Conservation (phyloP, 2,113 vertebrate genomes). For the Pica pica region DNA sequence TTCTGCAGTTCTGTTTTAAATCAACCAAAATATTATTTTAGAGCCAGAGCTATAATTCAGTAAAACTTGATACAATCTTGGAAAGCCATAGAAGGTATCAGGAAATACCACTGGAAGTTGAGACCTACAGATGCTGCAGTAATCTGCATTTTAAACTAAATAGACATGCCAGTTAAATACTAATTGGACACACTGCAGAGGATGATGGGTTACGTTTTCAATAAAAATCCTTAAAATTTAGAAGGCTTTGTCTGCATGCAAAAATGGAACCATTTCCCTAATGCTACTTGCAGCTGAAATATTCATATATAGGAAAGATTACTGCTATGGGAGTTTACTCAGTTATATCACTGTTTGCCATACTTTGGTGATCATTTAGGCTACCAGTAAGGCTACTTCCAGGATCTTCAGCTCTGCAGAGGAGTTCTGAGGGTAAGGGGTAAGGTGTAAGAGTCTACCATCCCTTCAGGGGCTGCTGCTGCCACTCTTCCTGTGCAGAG, state of each 20-base stretch:
- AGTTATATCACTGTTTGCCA: neutral
- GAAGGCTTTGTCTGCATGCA: neutral
- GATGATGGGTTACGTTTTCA: neutral
- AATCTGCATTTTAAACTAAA: neutral
- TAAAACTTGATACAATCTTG: constrained; percentile 42
- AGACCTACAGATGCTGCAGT: neutral
- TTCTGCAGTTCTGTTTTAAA: constrained; percentile 60
- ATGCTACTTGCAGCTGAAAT: neutral
- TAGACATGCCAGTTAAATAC: neutral
- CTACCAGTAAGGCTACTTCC: neutral
- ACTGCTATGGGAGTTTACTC: neutral
- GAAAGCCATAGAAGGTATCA: neutral
- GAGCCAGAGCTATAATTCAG: constrained; percentile 37
- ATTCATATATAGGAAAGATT: neutral
- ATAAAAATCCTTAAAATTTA: neutral
- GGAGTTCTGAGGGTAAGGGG: neutral
- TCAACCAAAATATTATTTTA: constrained; percentile 22
- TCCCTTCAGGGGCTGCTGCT: neutral
- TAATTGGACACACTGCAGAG: neutral
- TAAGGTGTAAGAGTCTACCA: neutral
- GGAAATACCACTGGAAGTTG: neutral
- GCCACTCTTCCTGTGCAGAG: neutral
- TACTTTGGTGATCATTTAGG: neutral
- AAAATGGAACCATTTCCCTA: neutral
- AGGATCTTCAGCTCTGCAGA: neutral